These are phyloP conservation scores for Drosophila novamexicana DNA, from an alignment of 1,140 invertebrate species.

Conservation along the genomic window DNA sequence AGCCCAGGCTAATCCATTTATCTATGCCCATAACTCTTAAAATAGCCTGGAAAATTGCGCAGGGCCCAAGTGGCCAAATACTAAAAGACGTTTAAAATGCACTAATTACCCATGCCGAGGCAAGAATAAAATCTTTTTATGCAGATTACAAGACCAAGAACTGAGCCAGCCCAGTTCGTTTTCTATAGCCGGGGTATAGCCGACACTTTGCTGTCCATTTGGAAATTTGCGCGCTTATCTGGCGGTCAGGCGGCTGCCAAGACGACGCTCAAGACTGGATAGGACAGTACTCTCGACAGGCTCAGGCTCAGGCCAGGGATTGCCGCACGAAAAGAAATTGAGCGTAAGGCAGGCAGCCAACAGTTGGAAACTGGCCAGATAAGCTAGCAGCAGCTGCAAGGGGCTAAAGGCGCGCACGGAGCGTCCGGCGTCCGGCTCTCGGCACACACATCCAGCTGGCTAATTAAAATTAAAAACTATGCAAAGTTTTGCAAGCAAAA, in stretches of 20 bases:
- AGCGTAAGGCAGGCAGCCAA: constrained; percentile 77
- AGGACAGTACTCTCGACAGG: constrained; percentile 13
- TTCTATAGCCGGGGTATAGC: constrained; percentile 23
- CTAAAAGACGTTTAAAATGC: constrained; percentile 82
- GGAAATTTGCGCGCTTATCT: constrained; percentile 81
- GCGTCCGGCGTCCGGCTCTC: neutral
- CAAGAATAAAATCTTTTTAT: constrained; percentile 67
- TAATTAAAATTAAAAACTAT: constrained; percentile 78
- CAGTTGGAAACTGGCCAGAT: constrained; percentile 38
- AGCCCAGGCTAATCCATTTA: constrained; percentile 78
- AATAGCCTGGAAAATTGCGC: constrained; percentile 78
- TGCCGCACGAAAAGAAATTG: constrained; percentile 61
- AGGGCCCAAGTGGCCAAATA: constrained; percentile 61
- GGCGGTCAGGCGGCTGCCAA: constrained; percentile 66
- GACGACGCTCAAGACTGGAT: constrained; percentile 45
- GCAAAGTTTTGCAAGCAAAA: constrained; percentile 64
- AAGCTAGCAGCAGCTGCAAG: constrained; percentile 22
- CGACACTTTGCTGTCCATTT: constrained; percentile 80
- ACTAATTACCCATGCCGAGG: constrained; percentile 79
- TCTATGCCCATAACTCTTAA: constrained; percentile 84
- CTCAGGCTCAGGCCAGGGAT: constrained; percentile 4
- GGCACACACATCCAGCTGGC: constrained; percentile 52
- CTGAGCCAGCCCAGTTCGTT: constrained; percentile 12
- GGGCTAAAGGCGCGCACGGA: too few species aligned
- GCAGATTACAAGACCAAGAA: constrained; percentile 69